phyloP scores from a whole-genome alignment of 2,888 invertebrate genomes.

The Drosophila rellima region DNA sequence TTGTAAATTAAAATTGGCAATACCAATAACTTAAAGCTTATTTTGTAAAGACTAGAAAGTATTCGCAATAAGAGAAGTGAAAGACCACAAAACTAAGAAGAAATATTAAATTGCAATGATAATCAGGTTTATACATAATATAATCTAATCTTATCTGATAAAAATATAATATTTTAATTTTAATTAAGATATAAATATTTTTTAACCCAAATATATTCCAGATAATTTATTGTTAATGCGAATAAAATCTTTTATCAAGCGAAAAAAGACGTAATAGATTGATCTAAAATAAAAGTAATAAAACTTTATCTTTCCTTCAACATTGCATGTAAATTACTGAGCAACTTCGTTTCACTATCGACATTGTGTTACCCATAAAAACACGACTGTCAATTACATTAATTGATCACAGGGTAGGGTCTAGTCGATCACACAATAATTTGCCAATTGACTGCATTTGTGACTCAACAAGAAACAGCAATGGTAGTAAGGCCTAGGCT shows the following conservation, averaged over 20 bases:
- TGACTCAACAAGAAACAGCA: not conserved
- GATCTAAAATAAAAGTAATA: not conserved
- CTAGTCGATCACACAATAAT: not conserved
- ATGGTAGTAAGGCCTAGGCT: conserved; percentile 2
- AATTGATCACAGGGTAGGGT: not conserved
- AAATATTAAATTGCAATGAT: not conserved
- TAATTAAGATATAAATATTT: too few relatives aligned
- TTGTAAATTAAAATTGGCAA: conserved; percentile 25
- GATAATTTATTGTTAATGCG: not conserved
- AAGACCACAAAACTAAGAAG: not conserved
- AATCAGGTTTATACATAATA: too few relatives aligned
- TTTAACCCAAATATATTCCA: too few relatives aligned
- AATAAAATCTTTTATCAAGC: not conserved
- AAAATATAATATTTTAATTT: too few relatives aligned
- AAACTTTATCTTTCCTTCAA: not conserved
- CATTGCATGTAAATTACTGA: not conserved
- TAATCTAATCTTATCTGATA: too few relatives aligned
- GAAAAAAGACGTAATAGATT: too few relatives aligned
- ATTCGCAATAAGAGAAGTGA: not conserved
- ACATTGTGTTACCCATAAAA: not conserved
- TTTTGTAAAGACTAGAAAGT: not conserved
- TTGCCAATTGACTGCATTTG: not conserved
- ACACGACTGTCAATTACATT: too few relatives aligned
- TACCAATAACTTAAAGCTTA: not conserved
- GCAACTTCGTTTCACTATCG: not conserved